These are phyloP conservation scores for Tiliacea citrago DNA, from an alignment of 2,888 invertebrate species.

Conservation along the genomic window DNA sequence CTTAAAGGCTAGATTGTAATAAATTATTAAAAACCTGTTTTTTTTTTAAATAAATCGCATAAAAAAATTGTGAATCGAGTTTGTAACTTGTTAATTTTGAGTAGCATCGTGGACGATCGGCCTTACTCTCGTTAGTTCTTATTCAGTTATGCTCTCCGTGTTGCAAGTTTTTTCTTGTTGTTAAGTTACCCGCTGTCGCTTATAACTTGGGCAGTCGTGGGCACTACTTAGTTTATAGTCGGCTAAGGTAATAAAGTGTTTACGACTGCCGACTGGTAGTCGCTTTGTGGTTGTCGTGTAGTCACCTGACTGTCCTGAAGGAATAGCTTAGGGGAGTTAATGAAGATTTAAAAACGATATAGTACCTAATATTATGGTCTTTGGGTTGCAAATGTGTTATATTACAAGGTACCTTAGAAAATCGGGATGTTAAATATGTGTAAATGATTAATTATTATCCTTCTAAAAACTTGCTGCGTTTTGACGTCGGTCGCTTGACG, in stretches of 20 bases:
- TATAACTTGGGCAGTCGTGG: constrained; percentile 9
- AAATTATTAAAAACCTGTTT: too few relatives aligned
- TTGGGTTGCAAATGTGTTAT: neutral
- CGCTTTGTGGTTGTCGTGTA: constrained; percentile 27
- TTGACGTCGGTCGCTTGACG: too few relatives aligned
- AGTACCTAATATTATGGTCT: neutral
- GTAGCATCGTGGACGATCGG: too few relatives aligned
- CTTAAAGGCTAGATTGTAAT: too few relatives aligned
- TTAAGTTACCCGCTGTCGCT: constrained; percentile 35
- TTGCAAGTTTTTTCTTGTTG: constrained; percentile 24
- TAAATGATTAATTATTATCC: too few relatives aligned
- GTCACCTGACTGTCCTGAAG: constrained; percentile 16
- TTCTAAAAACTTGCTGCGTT: too few relatives aligned
- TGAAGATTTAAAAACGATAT: constrained; percentile 27
- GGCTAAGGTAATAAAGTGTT: constrained; percentile 61
- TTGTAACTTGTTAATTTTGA: too few relatives aligned
- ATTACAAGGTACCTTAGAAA: neutral
- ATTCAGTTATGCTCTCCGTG: constrained; percentile 27
- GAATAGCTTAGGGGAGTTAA: constrained; percentile 17
- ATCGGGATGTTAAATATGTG: too few relatives aligned
- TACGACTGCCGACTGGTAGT: constrained; percentile 53
- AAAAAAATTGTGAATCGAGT: too few relatives aligned
- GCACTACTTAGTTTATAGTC: constrained; percentile 39
- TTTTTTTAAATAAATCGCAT: too few relatives aligned
- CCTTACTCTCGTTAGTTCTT: constrained; percentile 16